phyloP scores from a whole-genome alignment of 2,888 invertebrate genomes.

The Atrina japonica region DNA sequence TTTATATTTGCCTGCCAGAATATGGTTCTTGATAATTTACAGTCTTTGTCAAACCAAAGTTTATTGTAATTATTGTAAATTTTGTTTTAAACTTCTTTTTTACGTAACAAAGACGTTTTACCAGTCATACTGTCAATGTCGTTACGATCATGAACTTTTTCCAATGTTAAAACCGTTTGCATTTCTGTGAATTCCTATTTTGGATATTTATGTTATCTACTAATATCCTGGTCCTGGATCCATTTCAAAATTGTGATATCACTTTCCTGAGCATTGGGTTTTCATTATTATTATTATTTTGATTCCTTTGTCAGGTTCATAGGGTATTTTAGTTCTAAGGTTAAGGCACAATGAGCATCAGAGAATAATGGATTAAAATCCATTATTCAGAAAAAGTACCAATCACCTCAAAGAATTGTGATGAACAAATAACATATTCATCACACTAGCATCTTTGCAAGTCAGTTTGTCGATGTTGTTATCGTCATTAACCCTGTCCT shows the following conservation, averaged over 20 bases:
- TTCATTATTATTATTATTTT: too few relatives aligned
- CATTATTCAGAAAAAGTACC: neutral
- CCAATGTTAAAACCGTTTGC: neutral
- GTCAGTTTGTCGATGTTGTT: neutral
- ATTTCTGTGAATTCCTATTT: neutral
- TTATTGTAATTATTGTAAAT: neutral
- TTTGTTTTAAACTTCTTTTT: too few relatives aligned
- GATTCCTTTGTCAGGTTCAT: too few relatives aligned
- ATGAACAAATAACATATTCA: conserved; percentile 2
- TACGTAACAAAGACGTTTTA: neutral
- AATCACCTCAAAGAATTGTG: conserved; percentile 2
- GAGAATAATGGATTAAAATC: conserved; percentile 8
- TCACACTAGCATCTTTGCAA: conserved; percentile 11
- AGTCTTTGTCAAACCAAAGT: conserved; percentile 14
- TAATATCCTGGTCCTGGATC: neutral
- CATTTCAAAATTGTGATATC: neutral
- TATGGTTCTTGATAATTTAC: conserved; percentile 3
- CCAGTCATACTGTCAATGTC: neutral
- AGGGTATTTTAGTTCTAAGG: neutral
- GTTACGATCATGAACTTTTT: neutral
- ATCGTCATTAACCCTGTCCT: conserved; percentile 1
- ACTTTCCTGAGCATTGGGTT: too few relatives aligned
- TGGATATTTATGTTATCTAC: neutral
- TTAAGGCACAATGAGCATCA: conserved; percentile 8
- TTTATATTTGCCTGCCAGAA: conserved; percentile 1